A percentile compares a stretch with the other conserved stretches of the same genome.
phyloP scores from a whole-genome alignment of 2,797 vertebrate species.

The Amblyraja radiata region DNA sequence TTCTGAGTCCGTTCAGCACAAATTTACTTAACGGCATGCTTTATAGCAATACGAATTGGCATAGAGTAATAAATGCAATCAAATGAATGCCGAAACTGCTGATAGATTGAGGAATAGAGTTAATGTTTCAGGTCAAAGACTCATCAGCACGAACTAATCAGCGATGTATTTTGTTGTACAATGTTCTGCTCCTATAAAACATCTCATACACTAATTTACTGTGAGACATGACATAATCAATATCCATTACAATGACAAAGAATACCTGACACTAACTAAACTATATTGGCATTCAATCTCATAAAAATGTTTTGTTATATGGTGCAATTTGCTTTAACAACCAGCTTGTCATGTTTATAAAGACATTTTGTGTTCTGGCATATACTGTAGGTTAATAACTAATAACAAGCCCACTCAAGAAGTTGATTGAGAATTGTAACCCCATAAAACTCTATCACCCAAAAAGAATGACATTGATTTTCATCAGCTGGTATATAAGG shows the following conservation, averaged over 20 bases:
- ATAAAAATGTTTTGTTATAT: not conserved
- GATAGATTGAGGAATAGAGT: too few species aligned
- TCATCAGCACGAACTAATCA: not conserved
- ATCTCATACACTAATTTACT: not conserved
- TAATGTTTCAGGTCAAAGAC: too few species aligned
- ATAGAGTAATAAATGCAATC: too few species aligned
- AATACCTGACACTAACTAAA: not conserved
- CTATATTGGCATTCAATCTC: not conserved
- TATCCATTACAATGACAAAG: not conserved
- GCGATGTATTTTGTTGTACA: not conserved
- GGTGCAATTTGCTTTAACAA: not conserved
- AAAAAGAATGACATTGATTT: not conserved
- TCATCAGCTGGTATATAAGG: not conserved
- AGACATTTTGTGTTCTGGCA: not conserved
- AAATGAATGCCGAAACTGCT: too few species aligned
- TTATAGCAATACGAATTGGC: not conserved
- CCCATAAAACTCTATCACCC: not conserved
- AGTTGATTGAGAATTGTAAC: not conserved
- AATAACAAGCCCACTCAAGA: not conserved
- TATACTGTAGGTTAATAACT: not conserved
- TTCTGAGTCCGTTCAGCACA: not conserved
- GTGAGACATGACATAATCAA: not conserved
- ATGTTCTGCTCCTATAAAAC: not conserved
- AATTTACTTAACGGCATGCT: not conserved
- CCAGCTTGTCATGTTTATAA: not conserved